Evolutionary conservation across 2,888 invertebrate genomes (phyloP), one percentile per base, ranked within the genome.

Genomic region (Archips crataeganus): DNA sequence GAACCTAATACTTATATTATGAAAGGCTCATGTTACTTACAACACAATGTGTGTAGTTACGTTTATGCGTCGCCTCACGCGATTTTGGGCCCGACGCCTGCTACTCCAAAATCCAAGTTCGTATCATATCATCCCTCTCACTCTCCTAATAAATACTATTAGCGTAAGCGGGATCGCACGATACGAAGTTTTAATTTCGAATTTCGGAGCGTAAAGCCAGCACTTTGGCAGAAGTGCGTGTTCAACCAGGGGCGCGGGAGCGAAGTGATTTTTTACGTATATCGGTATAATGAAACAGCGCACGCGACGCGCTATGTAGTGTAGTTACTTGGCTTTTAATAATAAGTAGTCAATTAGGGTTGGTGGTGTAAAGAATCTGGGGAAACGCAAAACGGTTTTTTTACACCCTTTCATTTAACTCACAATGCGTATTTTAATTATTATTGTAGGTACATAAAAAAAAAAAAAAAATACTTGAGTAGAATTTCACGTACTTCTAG

Each of bases 221-320:
- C 85, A 85, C 84, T 86, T 82, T 74, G 79, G 77, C 71, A 66
- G 78, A 80, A 86, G 87, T 87, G 88, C 87, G 90, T 88, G 88
- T 82, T 85, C 82, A 81, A 81, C 79, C 79, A 80, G 84, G 87
- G 86, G 86, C 80, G 84, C 78, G 84, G 87, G 82, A 79, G 78
- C 79, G 81, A 80, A 85, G 84, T 87, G 87, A 87, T 87, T 88
- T 89, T 87, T 87, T 84, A 87, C 87, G 85, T 87, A 83, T 83
- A 84, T 81, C 75, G 81, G 82, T 84, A 84, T 90, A 90, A 90
- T 90, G 90, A 89, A 85, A 83, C 76, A 79, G 74, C 81, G 81
- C 92, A 92, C 92, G 92, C 92, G 82, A 87, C 79, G 80, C 77
- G 79, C 79, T 78, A 77, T 70, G 77, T 76, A 77, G 78, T 79